Evolutionary conservation across 2,888 invertebrate genomes (phyloP).

Genomic region (Lathronympha strigana): DNA sequence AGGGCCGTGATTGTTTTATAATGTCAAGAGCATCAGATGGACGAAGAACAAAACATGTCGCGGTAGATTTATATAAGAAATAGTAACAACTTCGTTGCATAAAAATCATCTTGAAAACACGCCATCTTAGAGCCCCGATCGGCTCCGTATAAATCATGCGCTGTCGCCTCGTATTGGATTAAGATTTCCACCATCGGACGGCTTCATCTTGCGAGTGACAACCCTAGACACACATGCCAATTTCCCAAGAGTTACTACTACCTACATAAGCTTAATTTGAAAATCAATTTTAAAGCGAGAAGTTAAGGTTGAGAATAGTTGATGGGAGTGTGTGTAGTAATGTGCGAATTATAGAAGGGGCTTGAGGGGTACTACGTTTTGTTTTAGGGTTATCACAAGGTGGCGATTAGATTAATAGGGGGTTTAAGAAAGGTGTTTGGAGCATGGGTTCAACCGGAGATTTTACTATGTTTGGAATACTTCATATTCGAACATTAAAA

Average conservation of each 20-base stretch:
- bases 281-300: not conserved
- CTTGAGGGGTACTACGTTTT: constrained; percentile 23
- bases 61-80: too few relatives aligned
- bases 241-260: constrained; percentile 43
- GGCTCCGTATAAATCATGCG: constrained; percentile 75
- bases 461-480: not conserved
- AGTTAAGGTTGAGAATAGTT: constrained; percentile 3
- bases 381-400: constrained; percentile 31
- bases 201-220: constrained; percentile 48
- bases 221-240: constrained; percentile 41
- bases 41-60: too few relatives aligned
- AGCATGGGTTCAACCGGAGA: too few relatives aligned
- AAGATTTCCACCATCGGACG: constrained; percentile 69
- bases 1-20: too few relatives aligned
- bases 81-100: not conserved
- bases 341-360: constrained; percentile 31
- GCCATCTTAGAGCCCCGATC: constrained; percentile 62
- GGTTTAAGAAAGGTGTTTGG: not conserved
- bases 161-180: constrained; percentile 79
- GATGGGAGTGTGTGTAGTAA: not conserved
- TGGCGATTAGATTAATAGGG: constrained; percentile 22
- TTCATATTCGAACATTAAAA: too few relatives aligned
- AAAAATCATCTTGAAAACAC: constrained; percentile 33
- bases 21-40: too few relatives aligned
- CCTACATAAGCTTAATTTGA: not conserved